Base-by-base conservation (phyloP, 2,113 vertebrate species). In the Phylloscopus whistleri region DNA sequence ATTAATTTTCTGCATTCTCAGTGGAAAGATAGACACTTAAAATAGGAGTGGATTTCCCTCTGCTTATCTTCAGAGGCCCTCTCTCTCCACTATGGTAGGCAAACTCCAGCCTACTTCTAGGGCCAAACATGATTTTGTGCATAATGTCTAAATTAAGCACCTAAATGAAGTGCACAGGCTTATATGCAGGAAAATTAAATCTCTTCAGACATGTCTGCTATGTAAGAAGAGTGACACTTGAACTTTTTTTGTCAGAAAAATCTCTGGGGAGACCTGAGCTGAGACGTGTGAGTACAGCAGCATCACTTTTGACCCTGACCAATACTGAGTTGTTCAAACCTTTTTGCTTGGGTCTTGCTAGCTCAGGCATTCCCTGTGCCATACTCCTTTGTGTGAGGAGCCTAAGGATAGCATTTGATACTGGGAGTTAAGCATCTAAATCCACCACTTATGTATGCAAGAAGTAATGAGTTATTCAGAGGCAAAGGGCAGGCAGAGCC, bases 1-100 rank as follows among this genome's bases (percentile, higher is more conserved):
- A 74, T 95, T 94, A 88, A 88, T 88, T 94, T 94, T 86, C 51
- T 90, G n/a, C 30, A 39, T 18, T 77, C 75, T 94, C 85, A 51
- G 48, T 73, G 83, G 86, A 73, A 73, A 85, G 16, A 64, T 1
- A 85, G 60, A 53, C 18, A 39, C 75, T 85, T 76, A 93, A 94
- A 94, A 83, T 87, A 93, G 51, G n/a, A 86, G 30, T 59, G 23
- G 68, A 64, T 93, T 85, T 81, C 41, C 79, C 46, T 90, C 33
- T 74, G n/a, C 4, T 24, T 59, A 51, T 77, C 46, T 92, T 83
- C 51, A 76, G 82, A 93, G 31, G 9, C 24, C 18, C 14, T 49
- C 6, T n/a, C 12, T 73, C 21, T 80, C 12, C 9, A 3, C 46
- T 60, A 1, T 4, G 9, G 41, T 31, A 68, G 31, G 22, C 27